Percentiles rank a stretch among this genome's conserved stretches.
These are phyloP conservation scores for Catharus ustulatus DNA, from an alignment of 2,797 vertebrate genomes.

Conservation along the genomic window DNA sequence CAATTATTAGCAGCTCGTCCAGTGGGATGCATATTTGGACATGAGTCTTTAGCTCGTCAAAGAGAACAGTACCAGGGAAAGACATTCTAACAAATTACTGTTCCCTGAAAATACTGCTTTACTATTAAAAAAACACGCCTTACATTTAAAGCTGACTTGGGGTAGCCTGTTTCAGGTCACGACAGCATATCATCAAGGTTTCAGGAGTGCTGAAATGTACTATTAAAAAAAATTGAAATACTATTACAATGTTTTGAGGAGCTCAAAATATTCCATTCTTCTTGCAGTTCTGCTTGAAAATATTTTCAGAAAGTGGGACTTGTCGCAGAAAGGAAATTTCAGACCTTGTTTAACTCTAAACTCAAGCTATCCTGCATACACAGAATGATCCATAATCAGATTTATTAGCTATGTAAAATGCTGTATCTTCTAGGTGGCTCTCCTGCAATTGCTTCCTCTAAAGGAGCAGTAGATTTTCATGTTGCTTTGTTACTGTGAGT, in stretches of 20 bases:
- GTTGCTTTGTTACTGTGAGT: not conserved
- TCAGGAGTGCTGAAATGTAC: not conserved
- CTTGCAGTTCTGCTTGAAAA: not conserved
- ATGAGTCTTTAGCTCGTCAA: rapidly evolving
- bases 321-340: not conserved
- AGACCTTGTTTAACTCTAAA: not conserved
- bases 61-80: not conserved
- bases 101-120: not conserved
- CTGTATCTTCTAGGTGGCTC: not conserved
- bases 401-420: not conserved
- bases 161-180: not conserved
- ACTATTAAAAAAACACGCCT: not conserved
- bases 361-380: not conserved
- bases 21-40: not conserved
- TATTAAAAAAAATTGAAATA: not conserved
- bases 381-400: not conserved
- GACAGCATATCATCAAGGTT: not conserved
- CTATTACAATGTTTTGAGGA: not conserved
- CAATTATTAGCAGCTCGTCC: not conserved
- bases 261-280: not conserved
- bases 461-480: not conserved
- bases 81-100: not conserved
- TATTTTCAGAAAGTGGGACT: not conserved
- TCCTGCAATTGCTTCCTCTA: not conserved
- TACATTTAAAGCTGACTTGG: conserved; percentile 10